Conservation (phyloP, 2,888 invertebrate species). For the Tipula unca region DNA sequence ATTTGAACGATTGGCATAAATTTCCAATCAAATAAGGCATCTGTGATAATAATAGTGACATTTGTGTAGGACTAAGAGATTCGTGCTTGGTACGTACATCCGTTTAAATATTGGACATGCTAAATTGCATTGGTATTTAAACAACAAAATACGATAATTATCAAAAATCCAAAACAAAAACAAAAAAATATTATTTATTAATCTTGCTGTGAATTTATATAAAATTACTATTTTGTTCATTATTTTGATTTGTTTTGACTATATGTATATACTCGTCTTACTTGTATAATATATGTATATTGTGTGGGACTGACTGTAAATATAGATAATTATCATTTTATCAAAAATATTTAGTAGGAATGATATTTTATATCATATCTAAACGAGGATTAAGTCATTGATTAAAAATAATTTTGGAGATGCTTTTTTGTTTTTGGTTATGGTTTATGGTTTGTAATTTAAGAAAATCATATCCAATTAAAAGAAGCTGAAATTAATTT, state of each 20-base stretch:
- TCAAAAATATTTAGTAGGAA: neutral
- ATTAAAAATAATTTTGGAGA: neutral
- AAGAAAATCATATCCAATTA: neutral
- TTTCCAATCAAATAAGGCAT: neutral
- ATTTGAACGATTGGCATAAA: neutral
- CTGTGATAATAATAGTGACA: neutral
- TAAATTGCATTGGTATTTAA: neutral
- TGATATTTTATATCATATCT: neutral
- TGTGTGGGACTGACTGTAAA: neutral
- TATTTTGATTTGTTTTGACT: neutral
- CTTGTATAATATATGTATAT: neutral
- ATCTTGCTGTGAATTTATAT: neutral
- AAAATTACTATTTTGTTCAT: neutral
- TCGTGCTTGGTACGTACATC: neutral
- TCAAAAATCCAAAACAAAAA: neutral
- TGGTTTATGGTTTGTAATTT: neutral
- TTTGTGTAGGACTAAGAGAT: neutral
- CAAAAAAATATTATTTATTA: neutral
- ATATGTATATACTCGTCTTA: neutral
- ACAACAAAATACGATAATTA: neutral
- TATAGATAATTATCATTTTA: neutral
- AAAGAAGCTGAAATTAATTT: conserved; percentile 8
- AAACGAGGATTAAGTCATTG: neutral
- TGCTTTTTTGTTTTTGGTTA: neutral
- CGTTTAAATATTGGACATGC: no score